Evolutionary conservation across 2,888 invertebrate genomes (phyloP), one percentile per base, ranked within the genome.

Genomic region (Rhabditophanes sp.): DNA sequence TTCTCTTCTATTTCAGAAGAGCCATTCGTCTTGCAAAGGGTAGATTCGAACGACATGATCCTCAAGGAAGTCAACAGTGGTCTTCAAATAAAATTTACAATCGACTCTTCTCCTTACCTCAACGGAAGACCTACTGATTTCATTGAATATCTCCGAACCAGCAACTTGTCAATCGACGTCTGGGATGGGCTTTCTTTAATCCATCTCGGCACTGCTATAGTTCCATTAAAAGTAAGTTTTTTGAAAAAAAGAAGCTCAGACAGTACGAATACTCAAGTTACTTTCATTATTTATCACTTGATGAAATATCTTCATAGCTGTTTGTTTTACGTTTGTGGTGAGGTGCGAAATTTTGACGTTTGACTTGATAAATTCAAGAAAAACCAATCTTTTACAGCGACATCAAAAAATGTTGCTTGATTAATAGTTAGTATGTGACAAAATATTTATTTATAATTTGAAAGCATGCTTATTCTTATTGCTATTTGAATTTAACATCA

Each of bases 111-210:
- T 46, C 14, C 37, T 33, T 3, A 25, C 25, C 6, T 19, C 39
- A 4, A 20, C 23, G n/a, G n/a, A 15, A 27, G 37, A 9, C 56
- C 60, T 11, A 36, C 48, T 11, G 52, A 54, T 15, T 69, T 72
- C 35, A 44, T 67, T 12, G 55, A 66, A 21, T 69, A 68, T 44
- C 45, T 71, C 11, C 44, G 60, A 1, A 56, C 61, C 19, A 66
- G 67, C 41, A 56, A 57, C 2, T 53, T 72, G 23, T 64, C 65
- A 41, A 65, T 72, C 33, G 69, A 72, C 40, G 66, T 71, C 2
- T 72, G 70, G 69, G 69, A 72, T 46, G 70, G 68, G 0, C 69
- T 70, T 39, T 69, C 69, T 1, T 53, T 72, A 16, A 55, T 69
- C 25, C 64, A 67, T 17, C 50, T 71, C 16, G 72, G 72, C 2